Percentiles rank a stretch among this genome's conserved stretches.
Conservation (phyloP, 37 sponge, comb jelly and placozoan species). For the Lycopodina hypogea region DNA sequence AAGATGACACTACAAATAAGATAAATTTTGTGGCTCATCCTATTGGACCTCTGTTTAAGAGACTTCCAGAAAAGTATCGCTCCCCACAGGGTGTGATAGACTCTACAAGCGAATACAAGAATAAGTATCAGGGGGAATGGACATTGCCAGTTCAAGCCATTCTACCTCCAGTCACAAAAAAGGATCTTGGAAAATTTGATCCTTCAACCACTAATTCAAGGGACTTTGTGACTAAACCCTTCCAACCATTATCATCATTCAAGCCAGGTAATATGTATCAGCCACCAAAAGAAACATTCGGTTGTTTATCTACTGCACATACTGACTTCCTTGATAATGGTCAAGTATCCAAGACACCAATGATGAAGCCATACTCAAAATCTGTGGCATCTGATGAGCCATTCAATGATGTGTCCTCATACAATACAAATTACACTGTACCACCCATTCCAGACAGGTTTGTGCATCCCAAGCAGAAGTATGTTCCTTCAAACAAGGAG, state of each 20-base stretch:
- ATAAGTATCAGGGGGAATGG: slow-evolving; percentile 35
- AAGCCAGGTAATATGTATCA: slow-evolving; percentile 37
- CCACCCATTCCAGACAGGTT: slow-evolving; percentile 36
- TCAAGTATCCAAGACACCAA: slow-evolving; percentile 10
- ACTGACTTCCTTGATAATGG: slow-evolving; percentile 45
- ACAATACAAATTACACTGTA: slow-evolving; percentile 26
- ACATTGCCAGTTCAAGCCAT: slow-evolving; percentile 41
- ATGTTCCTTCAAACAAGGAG: slow-evolving; percentile 36
- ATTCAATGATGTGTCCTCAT: slow-evolving; percentile 56
- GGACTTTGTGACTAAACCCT: slow-evolving; percentile 44
- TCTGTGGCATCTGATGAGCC: slow-evolving; percentile 37
- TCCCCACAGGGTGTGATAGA: slow-evolving; percentile 50
- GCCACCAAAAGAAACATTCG: slow-evolving; percentile 59
- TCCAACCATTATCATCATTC: slow-evolving; percentile 21
- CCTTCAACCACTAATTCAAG: slow-evolving; percentile 47
- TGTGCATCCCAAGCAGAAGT: slow-evolving; percentile 31
- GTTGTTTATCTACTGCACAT: slow-evolving; percentile 42
- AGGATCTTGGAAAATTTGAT: slow-evolving; percentile 11
- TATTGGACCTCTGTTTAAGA: slow-evolving; percentile 15
- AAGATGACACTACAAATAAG: slow-evolving; percentile 34
- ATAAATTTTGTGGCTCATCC: slow-evolving; percentile 51
- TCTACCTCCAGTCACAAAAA: slow-evolving; percentile 14
- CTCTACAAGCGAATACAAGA: slow-evolving; percentile 48
- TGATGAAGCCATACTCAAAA: slow-evolving; percentile 45
- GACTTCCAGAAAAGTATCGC: slow-evolving; percentile 27